Evolutionary conservation across 2,113 vertebrate species (phyloP).

Genomic region (Microcebus murinus): DNA sequence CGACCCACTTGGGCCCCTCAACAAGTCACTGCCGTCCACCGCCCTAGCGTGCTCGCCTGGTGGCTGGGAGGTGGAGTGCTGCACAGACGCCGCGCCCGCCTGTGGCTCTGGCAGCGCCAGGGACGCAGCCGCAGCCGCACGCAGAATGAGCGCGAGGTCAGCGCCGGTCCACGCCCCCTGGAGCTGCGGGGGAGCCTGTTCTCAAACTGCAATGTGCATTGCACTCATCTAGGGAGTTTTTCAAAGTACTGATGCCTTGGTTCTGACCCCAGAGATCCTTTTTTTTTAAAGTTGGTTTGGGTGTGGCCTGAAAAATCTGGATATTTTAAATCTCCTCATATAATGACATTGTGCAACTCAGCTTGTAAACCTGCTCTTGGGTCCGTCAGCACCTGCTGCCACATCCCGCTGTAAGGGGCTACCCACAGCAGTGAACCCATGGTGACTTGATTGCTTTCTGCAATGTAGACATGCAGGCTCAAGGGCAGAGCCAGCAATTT

Average conservation of each 20-base stretch:
- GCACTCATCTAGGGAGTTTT: not conserved
- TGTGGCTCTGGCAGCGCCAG: not conserved
- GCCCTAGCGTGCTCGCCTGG: not conserved
- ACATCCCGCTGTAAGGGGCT: not conserved
- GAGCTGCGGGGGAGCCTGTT: not conserved
- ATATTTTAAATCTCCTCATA: not conserved
- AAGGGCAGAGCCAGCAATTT: not conserved
- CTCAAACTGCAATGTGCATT: not conserved
- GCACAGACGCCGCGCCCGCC: too few relatives aligned
- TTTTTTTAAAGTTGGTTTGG: not conserved
- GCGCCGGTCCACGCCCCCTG: too few relatives aligned
- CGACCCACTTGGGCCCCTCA: rapidly evolving
- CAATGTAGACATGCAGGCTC: not conserved
- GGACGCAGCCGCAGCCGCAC: rapidly evolving
- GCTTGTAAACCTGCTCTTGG: not conserved
- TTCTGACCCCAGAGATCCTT: not conserved
- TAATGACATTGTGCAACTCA: not conserved
- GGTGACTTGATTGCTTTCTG: not conserved
- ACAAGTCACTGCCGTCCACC: not conserved
- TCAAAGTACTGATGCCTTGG: not conserved
- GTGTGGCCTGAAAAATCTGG: not conserved
- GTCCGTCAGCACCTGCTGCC: not conserved
- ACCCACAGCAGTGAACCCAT: not conserved
- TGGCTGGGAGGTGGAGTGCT: not conserved
- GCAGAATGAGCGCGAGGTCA: not conserved